Evolutionary conservation across 2,888 invertebrate species (phyloP), one percentile per base, ranked within the genome.

Genomic region (Eristalinus aeneus): DNA sequence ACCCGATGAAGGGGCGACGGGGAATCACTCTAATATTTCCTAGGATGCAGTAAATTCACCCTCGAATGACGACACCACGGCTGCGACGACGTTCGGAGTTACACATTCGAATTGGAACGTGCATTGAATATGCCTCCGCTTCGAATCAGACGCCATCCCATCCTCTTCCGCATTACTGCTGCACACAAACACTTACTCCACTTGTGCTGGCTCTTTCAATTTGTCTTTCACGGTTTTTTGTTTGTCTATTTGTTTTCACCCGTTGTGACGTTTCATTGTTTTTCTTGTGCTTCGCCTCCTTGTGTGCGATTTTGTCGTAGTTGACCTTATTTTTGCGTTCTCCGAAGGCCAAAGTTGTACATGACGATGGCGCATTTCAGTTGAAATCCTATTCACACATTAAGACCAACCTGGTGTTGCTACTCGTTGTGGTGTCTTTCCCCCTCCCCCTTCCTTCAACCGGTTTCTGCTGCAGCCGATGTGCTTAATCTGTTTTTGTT

Each of bases 401-500:
- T 60, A 20, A 12, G 34, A 68, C 60, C 27, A 27, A 27, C 27
- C 27, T 27, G 27, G 27, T 27, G 27, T 5, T 27, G 23, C 61
- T 56, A 54, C 27, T 16, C 34, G 20, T 67, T 34, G 58, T 75
- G 31, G 60, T 73, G 34, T 67, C 46, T 76, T n/a, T n/a, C n/a
- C n/a, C n/a, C 67, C 67, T 65, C 65, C 54, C 34, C 72, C 20
- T 73, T 71, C 69, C 71, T 71, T 11, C 73, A 67, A 76, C 69
- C 61, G 68, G 68, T 74, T 73, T 73, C 73, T 76, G 79, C 75
- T 84, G 20, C 64, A 85, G 81, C 80, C 85, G 58, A 82, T 82
- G 68, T 77, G 77, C 73, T 86, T 82, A 74, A 86, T 82, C 86
- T 86, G 78, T 86, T 86, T 86, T 82, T 86, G 86, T 86, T 86